Percentiles rank a stretch among this genome's conserved stretches.
Conservation (phyloP, 2,113 vertebrate genomes). For the Tenrec ecaudatus region DNA sequence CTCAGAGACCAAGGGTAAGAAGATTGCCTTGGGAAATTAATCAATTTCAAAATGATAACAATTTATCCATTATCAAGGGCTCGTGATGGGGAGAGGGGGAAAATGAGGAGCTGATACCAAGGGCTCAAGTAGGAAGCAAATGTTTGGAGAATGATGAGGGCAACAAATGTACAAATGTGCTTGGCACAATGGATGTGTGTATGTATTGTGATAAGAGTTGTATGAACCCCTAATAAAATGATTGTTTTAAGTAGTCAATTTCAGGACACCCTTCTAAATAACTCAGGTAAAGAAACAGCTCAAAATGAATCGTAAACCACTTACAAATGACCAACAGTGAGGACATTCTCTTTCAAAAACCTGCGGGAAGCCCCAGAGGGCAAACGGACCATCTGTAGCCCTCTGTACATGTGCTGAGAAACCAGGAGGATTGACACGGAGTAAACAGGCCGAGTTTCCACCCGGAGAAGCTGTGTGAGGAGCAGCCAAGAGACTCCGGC, state of each 20-base stretch:
- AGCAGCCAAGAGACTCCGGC: neutral
- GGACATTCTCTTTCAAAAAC: too few species aligned
- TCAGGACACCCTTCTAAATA: neutral
- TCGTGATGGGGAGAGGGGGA: too few species aligned
- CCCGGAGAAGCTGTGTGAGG: neutral
- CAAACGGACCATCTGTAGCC: neutral
- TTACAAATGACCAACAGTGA: neutral
- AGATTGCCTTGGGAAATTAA: too few species aligned
- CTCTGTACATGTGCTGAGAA: neutral
- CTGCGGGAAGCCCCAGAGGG: neutral
- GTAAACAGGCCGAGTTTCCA: neutral
- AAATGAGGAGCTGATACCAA: too few species aligned
- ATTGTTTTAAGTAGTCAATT: neutral
- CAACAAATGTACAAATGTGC: too few species aligned
- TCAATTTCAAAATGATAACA: too few species aligned
- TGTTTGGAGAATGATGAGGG: too few species aligned
- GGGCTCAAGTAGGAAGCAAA: too few species aligned
- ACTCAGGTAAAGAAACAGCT: neutral
- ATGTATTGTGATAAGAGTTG: too few species aligned
- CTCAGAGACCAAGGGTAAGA: too few species aligned
- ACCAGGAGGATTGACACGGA: neutral
- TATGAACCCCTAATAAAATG: neutral
- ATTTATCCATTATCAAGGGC: too few species aligned
- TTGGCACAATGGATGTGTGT: too few species aligned
- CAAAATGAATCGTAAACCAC: neutral